Percentiles rank a stretch among this genome's conserved stretches.
Evolutionary conservation across 2,888 invertebrate species (phyloP).

Genomic region (Caenorhabditis sp.): DNA sequence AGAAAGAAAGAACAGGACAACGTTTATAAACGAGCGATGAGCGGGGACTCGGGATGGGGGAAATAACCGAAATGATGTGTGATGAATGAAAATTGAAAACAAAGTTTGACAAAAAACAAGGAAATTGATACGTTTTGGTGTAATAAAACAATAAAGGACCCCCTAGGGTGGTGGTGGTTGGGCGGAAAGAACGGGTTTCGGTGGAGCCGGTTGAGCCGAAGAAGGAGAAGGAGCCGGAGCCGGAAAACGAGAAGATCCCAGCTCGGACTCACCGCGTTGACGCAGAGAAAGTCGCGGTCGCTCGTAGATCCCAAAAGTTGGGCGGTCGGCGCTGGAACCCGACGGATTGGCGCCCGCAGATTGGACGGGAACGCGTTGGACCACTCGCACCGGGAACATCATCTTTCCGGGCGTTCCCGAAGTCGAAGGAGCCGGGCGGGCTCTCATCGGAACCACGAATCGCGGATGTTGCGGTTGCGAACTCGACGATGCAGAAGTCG

Average conservation of each 20-base stretch:
- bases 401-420: background rate
- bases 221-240: background rate
- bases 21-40: conserved; percentile 17
- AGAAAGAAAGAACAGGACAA: conserved; percentile 12
- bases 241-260: background rate
- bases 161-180: no score
- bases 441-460: background rate
- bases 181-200: no score
- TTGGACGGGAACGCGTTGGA: conserved; percentile 5
- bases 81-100: background rate
- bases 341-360: background rate
- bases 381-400: conserved; percentile 28
- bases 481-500: no score
- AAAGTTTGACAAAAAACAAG: background rate
- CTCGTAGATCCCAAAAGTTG: conserved; percentile 34
- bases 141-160: no score
- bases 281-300: conserved; percentile 31
- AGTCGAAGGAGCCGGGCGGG: background rate
- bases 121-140: no score
- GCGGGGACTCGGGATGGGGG: background rate
- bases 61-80: conserved; percentile 2
- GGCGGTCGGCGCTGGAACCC: conserved; percentile 1
- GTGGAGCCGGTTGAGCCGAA: no score
- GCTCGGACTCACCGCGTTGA: no score
- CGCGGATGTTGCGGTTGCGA: no score